A percentile compares a stretch with the other conserved stretches of the same genome.
Evolutionary conservation across 2,797 vertebrate species (phyloP).

Genomic region (Darevskia nairensis): DNA sequence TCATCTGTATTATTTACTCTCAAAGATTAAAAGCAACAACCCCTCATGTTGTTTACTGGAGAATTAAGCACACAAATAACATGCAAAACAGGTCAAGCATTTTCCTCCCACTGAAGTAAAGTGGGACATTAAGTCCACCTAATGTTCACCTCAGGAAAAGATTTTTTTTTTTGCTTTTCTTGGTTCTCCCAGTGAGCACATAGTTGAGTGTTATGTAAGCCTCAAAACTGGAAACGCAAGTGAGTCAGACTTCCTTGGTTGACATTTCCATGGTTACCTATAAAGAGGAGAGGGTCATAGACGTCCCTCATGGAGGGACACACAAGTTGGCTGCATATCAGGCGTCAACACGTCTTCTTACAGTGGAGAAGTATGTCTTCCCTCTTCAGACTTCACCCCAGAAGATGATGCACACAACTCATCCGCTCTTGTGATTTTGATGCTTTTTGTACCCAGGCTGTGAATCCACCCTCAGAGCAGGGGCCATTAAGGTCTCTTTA

Average conservation of each 20-base stretch:
- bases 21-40: not conserved
- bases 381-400: not conserved
- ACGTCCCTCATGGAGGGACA: not conserved
- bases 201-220: not conserved
- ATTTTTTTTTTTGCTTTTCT: not conserved
- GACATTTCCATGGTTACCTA: not conserved
- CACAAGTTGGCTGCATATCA: not conserved
- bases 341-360: not conserved
- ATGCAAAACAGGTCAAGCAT: not conserved
- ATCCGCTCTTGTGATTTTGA: not conserved
- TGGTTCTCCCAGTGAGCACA: not conserved
- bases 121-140: not conserved
- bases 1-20: not conserved
- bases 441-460: not conserved
- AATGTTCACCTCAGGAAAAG: not conserved
- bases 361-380: not conserved
- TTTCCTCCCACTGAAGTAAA: not conserved
- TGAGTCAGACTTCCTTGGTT: not conserved
- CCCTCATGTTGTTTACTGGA: not conserved
- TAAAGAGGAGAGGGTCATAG: not conserved
- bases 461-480: not conserved
- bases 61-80: constrained; percentile 15
- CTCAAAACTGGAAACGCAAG: not conserved
- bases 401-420: not conserved
- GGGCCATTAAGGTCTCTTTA: not conserved